Conservation (phyloP, 53 echinoderm and acorn worm genomes). For the Holothuria leucospilota region DNA sequence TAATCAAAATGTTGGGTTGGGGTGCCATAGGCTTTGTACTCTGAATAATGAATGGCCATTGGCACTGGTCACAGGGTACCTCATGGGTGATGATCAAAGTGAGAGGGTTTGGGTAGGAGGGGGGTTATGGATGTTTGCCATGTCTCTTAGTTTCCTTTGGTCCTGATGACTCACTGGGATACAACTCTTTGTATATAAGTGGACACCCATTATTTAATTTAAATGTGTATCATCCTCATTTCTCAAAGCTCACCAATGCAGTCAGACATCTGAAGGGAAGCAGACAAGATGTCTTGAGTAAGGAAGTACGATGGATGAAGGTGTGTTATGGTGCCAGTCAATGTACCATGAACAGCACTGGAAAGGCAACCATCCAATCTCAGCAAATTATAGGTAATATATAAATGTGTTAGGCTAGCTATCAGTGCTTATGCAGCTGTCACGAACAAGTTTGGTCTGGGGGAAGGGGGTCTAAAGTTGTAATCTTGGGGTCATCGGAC, state of each 20-base stretch:
- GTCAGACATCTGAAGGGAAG: not conserved
- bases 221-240: not conserved
- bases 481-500: no score
- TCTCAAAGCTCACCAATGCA: constrained; percentile 14
- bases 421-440: no score
- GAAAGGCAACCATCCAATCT: constrained; percentile 14
- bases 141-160: not conserved
- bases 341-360: constrained; percentile 32
- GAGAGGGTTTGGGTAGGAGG: no score
- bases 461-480: no score
- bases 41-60: no score
- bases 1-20: no score
- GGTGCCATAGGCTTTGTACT: no score
- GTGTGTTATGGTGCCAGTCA: constrained; percentile 24
- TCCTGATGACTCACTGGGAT: not conserved
- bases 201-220: not conserved
- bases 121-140: not conserved
- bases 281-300: constrained; percentile 11
- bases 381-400: not conserved
- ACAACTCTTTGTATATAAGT: no score
- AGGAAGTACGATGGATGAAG: constrained; percentile 38
- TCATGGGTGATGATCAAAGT: no score
- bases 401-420: no score
- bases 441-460: no score
- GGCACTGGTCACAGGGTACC: no score